Conservation (phyloP, 1,140 invertebrate genomes). For the Lycorma delicatula region DNA sequence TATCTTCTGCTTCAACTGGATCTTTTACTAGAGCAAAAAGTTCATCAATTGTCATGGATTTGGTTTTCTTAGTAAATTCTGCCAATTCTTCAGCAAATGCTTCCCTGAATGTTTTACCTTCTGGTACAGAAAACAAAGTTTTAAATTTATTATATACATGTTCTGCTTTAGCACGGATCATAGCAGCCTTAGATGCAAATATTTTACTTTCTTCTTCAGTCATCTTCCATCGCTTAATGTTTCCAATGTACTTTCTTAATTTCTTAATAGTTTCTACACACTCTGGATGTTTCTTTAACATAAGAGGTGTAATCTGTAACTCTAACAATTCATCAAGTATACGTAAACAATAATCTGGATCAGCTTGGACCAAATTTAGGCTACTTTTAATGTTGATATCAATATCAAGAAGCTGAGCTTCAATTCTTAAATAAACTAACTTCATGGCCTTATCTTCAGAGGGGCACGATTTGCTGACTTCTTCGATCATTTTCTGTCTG, state of each 20-base stretch:
- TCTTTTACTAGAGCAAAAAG: conserved; percentile 27
- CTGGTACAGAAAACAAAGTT: conserved; percentile 41
- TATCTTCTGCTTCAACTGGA: too few species aligned
- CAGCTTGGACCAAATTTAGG: conserved; percentile 51
- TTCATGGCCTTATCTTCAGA: conserved; percentile 16
- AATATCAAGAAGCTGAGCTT: conserved; percentile 60
- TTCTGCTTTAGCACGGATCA: conserved; percentile 56
- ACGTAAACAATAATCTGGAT: conserved; percentile 51
- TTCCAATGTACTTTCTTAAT: conserved; percentile 49
- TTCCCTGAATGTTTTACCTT: conserved; percentile 48
- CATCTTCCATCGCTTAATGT: conserved; percentile 60
- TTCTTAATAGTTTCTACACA: conserved; percentile 68
- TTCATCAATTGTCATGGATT: conserved; percentile 46
- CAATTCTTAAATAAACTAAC: conserved; percentile 38
- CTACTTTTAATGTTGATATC: conserved; percentile 64
- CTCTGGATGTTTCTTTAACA: conserved; percentile 78
- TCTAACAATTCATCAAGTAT: conserved; percentile 51
- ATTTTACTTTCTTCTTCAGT: conserved; percentile 32
- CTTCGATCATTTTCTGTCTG: conserved; percentile 32
- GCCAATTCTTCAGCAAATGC: conserved; percentile 46
- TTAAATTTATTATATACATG: conserved; percentile 52
- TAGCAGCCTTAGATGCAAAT: conserved; percentile 55
- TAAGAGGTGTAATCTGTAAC: conserved; percentile 60
- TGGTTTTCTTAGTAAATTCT: conserved; percentile 47
- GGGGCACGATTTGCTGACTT: conserved; percentile 25